These are phyloP conservation scores for Drosophila kambysellisi DNA, from an alignment of 2,888 invertebrate species.

Conservation along the genomic window DNA sequence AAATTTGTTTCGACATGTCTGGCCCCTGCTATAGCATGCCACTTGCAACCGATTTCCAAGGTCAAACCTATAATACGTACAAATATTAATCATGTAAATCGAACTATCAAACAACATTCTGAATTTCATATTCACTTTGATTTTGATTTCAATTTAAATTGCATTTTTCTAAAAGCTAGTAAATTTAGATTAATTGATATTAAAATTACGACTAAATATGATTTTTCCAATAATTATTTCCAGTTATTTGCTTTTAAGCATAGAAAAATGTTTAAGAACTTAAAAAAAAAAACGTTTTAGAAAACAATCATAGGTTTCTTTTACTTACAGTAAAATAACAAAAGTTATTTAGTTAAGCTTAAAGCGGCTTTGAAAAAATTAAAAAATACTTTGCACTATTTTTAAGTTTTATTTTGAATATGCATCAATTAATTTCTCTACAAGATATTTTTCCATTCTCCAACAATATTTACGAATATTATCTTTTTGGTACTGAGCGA, in stretches of 20 bases:
- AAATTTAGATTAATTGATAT: not conserved
- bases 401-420: accelerated
- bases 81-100: slow-evolving; percentile 26
- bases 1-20: slow-evolving; percentile 38
- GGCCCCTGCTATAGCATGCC: slow-evolving; percentile 16
- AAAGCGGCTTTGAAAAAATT: not conserved
- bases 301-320: not conserved
- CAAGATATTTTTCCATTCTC: not conserved
- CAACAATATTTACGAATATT: not conserved
- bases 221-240: not conserved
- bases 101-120: slow-evolving; percentile 3
- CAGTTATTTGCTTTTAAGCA: not conserved
- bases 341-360: not conserved
- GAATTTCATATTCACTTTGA: not conserved
- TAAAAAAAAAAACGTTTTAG: accelerated
- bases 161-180: not conserved
- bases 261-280: not conserved
- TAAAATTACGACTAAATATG: not conserved
- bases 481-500: not conserved
- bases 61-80: slow-evolving; percentile 47
- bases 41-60: slow-evolving; percentile 43
- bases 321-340: accelerated
- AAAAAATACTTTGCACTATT: accelerated
- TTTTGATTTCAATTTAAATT: not conserved
- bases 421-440: not conserved